These are phyloP conservation scores for Drosophila tsacasi DNA, from an alignment of 1,140 invertebrate species.

Conservation along the genomic window DNA sequence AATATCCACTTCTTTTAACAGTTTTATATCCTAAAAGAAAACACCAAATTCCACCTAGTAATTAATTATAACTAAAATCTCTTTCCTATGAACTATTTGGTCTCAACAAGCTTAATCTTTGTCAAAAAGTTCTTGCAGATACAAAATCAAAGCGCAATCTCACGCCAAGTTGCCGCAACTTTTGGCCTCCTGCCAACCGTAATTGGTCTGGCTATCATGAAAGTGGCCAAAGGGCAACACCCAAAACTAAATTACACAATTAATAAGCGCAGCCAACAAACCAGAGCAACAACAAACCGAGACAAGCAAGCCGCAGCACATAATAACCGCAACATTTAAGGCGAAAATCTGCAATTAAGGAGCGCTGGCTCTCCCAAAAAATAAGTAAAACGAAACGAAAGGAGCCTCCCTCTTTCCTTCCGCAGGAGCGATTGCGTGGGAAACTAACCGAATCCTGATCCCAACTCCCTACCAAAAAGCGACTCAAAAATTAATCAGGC, in stretches of 20 bases:
- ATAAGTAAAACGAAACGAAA: neutral
- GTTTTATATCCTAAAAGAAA: neutral
- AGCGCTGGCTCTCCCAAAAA: conserved; percentile 17
- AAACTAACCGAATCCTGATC: conserved; percentile 36
- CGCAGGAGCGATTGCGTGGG: conserved; percentile 48
- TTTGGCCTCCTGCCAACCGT: conserved; percentile 38
- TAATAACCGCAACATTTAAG: conserved; percentile 71
- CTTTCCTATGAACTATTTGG: neutral
- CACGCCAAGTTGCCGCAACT: conserved; percentile 41
- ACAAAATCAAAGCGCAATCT: conserved; percentile 16
- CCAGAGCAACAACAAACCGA: conserved; percentile 31
- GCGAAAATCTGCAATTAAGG: conserved; percentile 75
- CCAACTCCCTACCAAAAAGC: conserved; percentile 13
- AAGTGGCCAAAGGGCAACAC: conserved; percentile 53
- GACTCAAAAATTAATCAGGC: conserved; percentile 75
- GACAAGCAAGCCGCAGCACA: conserved; percentile 31
- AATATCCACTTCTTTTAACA: neutral
- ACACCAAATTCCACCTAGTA: rapidly evolving
- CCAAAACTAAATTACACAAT: conserved; percentile 74
- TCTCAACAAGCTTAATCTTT: conserved; percentile 18
- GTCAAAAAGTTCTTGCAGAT: conserved; percentile 18
- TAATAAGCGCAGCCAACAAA: conserved; percentile 64
- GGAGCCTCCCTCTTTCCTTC: neutral
- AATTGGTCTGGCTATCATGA: conserved; percentile 51
- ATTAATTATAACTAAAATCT: neutral